These are phyloP conservation scores for Rhynchomys soricoides DNA, from an alignment of 2,113 vertebrate species.

Conservation along the genomic window DNA sequence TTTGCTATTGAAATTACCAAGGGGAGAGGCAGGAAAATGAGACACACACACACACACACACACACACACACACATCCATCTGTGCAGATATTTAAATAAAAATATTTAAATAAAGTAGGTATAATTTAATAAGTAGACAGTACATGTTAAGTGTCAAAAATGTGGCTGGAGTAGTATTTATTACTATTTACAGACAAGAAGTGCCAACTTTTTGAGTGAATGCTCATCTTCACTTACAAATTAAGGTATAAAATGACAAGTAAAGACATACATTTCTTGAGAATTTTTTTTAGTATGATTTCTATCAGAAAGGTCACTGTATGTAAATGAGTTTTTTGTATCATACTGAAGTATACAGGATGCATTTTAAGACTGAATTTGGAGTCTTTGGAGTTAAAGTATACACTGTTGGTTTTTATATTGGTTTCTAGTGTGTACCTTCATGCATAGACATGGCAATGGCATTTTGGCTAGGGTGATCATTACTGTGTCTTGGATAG, in stretches of 20 bases:
- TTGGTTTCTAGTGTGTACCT: not conserved
- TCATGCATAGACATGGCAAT: not conserved
- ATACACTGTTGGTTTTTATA: not conserved
- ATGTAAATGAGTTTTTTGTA: constrained; percentile 53
- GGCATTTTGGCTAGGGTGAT: not conserved
- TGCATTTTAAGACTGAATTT: constrained; percentile 3
- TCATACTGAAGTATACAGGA: not conserved
- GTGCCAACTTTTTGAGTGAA: not conserved
- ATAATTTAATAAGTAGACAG: not conserved
- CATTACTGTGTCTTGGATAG: not conserved
- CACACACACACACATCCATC: no score
- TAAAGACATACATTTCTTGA: not conserved
- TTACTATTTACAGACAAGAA: not conserved
- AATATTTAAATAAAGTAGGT: not conserved
- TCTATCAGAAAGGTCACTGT: constrained; percentile 42
- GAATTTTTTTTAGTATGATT: constrained; percentile 55
- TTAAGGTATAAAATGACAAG: constrained; percentile 22
- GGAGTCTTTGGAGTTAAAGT: not conserved
- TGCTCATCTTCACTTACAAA: not conserved
- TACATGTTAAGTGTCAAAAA: not conserved
- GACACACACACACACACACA: no score
- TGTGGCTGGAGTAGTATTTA: not conserved
- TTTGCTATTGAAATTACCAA: not conserved
- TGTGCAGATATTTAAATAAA: not conserved
- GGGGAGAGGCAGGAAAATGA: not conserved